Conservation (phyloP, 1,140 invertebrate species). For the Lucilia cuprina region DNA sequence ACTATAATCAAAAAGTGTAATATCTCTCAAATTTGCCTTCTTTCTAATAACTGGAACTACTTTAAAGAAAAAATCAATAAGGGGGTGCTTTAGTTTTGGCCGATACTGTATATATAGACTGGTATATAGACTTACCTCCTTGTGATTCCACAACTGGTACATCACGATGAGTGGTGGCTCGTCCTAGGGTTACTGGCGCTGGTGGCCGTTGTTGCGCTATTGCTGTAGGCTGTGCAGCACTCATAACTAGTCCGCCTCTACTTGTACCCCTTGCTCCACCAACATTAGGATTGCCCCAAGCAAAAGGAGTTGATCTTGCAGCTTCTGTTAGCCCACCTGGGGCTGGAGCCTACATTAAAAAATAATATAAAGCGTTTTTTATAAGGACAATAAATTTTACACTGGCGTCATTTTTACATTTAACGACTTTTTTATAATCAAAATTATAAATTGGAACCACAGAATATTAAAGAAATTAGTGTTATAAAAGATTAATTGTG, state of each 20-base stretch:
- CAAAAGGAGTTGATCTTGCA: constrained; percentile 1
- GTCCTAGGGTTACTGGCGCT: constrained; percentile 31
- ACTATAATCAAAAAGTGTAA: too few species aligned
- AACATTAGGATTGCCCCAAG: constrained; percentile 28
- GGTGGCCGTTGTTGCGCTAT: constrained; percentile 19
- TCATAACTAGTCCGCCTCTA: not conserved
- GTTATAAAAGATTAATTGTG: too few species aligned
- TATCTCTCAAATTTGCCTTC: too few species aligned
- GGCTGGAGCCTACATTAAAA: not conserved
- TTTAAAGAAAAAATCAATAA: too few species aligned
- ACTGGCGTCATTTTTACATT: not conserved
- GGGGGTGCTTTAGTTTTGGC: too few species aligned
- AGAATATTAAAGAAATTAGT: too few species aligned
- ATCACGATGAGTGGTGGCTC: constrained; percentile 36
- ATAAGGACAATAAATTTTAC: too few species aligned
- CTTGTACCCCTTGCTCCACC: constrained; percentile 21
- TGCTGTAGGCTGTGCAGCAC: constrained; percentile 23
- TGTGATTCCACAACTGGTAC: constrained; percentile 11
- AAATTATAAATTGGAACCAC: too few species aligned
- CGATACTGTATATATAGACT: too few species aligned
- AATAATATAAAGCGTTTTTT: not conserved
- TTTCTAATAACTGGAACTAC: too few species aligned
- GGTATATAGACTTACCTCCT: not conserved
- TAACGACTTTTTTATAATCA: too few species aligned
- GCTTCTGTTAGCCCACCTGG: not conserved